A percentile compares a stretch with the other conserved stretches of the same genome.
These are phyloP conservation scores for Cyrtodaria siliqua DNA, from an alignment of 2,888 invertebrate species.

Conservation along the genomic window DNA sequence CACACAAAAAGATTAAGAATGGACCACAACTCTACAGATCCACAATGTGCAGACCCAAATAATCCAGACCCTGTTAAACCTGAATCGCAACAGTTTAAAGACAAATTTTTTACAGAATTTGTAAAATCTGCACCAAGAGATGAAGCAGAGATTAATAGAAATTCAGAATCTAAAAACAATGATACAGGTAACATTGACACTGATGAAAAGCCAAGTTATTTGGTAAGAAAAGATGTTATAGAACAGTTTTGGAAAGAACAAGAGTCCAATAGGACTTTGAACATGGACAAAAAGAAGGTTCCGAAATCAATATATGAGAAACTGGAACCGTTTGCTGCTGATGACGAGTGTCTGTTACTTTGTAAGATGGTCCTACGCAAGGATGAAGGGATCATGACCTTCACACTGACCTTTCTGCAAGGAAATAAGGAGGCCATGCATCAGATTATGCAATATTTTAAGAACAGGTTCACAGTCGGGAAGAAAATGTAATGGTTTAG, in stretches of 20 bases:
- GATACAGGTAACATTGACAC: too few species aligned
- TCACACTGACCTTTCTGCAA: slow-evolving; percentile 89
- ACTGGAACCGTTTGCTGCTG: slow-evolving; percentile 47
- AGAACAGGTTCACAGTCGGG: slow-evolving; percentile 87
- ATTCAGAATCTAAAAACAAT: too few species aligned
- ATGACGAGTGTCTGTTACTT: slow-evolving; percentile 75
- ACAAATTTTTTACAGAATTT: too few species aligned
- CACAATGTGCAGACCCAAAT: too few species aligned
- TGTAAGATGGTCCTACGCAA: slow-evolving; percentile 78
- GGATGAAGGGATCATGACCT: slow-evolving; percentile 85
- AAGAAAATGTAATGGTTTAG: too few species aligned
- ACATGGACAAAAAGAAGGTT: slow-evolving; percentile 6
- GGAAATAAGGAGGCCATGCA: slow-evolving; percentile 91
- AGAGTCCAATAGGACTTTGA: slow-evolving; percentile 24
- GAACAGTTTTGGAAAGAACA: slow-evolving; percentile 50
- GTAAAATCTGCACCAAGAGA: too few species aligned
- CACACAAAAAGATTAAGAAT: too few species aligned
- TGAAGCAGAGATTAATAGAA: too few species aligned
- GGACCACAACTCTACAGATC: too few species aligned
- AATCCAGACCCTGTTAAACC: too few species aligned
- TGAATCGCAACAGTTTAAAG: too few species aligned
- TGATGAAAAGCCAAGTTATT: slow-evolving; percentile 11
- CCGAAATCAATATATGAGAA: slow-evolving; percentile 46
- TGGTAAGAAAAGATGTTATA: slow-evolving; percentile 41
- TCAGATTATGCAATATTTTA: slow-evolving; percentile 92